Conservation (phyloP, 2,888 invertebrate species). For the Drosophila macrothrix region DNA sequence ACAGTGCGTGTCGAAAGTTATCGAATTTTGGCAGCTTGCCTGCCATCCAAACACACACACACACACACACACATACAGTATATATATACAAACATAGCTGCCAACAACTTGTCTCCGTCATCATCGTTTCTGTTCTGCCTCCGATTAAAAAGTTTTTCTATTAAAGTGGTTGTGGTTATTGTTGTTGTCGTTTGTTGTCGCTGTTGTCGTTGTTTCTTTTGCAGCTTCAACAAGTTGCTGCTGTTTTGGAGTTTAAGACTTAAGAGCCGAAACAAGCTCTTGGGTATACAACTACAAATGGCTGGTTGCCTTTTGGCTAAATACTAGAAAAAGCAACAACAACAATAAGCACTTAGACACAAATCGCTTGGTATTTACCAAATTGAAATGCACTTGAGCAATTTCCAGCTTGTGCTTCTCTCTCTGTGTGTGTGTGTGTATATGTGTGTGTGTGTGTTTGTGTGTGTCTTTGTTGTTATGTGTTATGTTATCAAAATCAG, state of each 20-base stretch:
- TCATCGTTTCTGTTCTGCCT: constrained; percentile 7
- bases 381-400: constrained; percentile 38
- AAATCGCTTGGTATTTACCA: constrained; percentile 34
- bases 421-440: not conserved
- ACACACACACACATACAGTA: constrained; percentile 3
- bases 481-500: not conserved
- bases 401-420: not conserved
- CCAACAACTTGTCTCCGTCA: constrained; percentile 23
- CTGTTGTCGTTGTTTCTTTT: not conserved
- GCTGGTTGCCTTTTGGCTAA: constrained; percentile 4
- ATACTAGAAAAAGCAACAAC: constrained; percentile 13
- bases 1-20: constrained; percentile 45
- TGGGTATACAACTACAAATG: constrained; percentile 16
- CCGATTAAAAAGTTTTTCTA: constrained; percentile 52
- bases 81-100: constrained; percentile 2
- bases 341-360: constrained; percentile 36
- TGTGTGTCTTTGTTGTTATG: not conserved
- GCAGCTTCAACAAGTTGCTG: constrained; percentile 39
- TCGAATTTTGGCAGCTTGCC: constrained; percentile 41
- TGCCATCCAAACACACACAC: constrained; percentile 14
- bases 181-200: no score
- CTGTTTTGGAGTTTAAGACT: constrained; percentile 1
- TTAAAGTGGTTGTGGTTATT: constrained; percentile 20
- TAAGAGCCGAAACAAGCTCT: not conserved
- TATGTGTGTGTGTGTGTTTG: no score